Conservation (phyloP, 2,888 invertebrate species). For the Amphipoea oculea region DNA sequence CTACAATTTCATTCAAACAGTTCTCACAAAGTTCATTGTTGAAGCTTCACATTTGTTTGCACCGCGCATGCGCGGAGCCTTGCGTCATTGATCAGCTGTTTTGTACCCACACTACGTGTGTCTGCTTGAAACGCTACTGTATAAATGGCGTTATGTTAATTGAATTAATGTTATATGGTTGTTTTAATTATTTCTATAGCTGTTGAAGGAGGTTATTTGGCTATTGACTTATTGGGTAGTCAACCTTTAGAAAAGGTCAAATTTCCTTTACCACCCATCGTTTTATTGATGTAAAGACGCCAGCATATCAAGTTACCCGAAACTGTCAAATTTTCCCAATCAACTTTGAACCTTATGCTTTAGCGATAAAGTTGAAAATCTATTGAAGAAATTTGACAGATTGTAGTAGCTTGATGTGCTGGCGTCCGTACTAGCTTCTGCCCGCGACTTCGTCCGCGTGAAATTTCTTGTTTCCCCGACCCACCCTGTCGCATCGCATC, state of each 20-base stretch:
- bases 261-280: background rate
- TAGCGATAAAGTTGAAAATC: no score
- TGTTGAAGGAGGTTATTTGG: slow-evolving; percentile 18
- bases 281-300: slow-evolving; percentile 3
- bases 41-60: slow-evolving; percentile 49
- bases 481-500: no score
- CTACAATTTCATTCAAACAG: slow-evolving; percentile 26
- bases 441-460: no score
- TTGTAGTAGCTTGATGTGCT: no score
- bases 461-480: no score
- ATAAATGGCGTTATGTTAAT: slow-evolving; percentile 43
- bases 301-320: no score
- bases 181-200: slow-evolving; percentile 34
- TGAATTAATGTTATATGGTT: slow-evolving; percentile 31
- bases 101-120: slow-evolving; percentile 49
- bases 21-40: slow-evolving; percentile 59
- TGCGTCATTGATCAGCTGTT: slow-evolving; percentile 59
- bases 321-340: no score
- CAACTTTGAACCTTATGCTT: no score
- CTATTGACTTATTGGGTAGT: background rate
- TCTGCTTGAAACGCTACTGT: slow-evolving; percentile 38
- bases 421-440: no score
- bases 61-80: slow-evolving; percentile 37
- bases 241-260: background rate
- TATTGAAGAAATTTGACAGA: no score